A percentile compares a stretch with the other conserved stretches of the same genome.
phyloP scores from a whole-genome alignment of 2,888 invertebrate genomes.

The Mechanitis messenoides region DNA sequence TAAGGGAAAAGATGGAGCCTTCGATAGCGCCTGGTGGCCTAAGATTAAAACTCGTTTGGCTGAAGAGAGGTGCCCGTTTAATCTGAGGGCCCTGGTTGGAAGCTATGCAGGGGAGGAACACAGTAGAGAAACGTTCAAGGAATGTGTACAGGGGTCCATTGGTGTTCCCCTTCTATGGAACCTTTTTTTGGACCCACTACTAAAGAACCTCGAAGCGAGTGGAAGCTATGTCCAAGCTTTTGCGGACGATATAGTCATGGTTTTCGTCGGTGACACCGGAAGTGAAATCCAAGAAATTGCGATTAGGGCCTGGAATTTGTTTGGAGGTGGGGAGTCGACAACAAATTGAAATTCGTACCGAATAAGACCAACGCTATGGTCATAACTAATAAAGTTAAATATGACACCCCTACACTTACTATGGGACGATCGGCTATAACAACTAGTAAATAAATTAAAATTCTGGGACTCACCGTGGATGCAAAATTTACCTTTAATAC shows the following conservation, averaged over 20 bases:
- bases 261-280: too few species aligned
- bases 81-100: not conserved
- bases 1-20: not conserved
- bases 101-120: too few species aligned
- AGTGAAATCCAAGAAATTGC: too few species aligned
- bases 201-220: too few species aligned
- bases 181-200: not conserved
- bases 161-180: not conserved
- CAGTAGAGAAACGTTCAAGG: not conserved
- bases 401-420: not conserved
- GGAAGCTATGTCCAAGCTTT: too few species aligned
- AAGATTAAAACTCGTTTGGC: not conserved
- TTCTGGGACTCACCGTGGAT: slow-evolving; percentile 8
- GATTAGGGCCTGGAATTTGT: too few species aligned
- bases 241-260: too few species aligned
- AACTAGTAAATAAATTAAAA: not conserved
- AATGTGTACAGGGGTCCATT: not conserved
- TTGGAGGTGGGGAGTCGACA: not conserved
- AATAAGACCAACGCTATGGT: slow-evolving; percentile 7
- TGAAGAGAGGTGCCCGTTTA: not conserved
- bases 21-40: slow-evolving; percentile 10
- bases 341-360: slow-evolving; percentile 6
- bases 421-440: not conserved
- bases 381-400: slow-evolving; percentile 1
- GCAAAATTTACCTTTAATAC: not conserved